These are phyloP conservation scores for Drosophila leontia DNA, from an alignment of 1,140 invertebrate genomes.

Conservation along the genomic window DNA sequence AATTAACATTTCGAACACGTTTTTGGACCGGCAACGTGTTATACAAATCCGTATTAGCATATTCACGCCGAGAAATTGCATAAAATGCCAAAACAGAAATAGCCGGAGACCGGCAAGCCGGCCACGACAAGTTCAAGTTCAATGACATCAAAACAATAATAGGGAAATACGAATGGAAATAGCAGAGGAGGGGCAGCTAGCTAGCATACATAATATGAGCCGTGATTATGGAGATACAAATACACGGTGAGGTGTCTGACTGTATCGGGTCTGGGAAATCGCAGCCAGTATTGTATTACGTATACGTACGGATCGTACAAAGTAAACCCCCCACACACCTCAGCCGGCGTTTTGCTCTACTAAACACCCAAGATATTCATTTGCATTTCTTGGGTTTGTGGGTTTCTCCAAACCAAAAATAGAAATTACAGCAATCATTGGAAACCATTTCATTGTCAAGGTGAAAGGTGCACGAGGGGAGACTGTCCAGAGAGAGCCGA, in stretches of 20 bases:
- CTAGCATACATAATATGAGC: constrained; percentile 54
- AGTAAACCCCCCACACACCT: constrained; percentile 9
- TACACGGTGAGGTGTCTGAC: constrained; percentile 24
- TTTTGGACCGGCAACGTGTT: constrained; percentile 65
- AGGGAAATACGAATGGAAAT: constrained; percentile 50
- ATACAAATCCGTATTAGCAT: constrained; percentile 77
- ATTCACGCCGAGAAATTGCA: constrained; percentile 76
- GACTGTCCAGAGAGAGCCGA: constrained; percentile 1
- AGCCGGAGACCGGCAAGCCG: constrained; percentile 6
- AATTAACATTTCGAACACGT: constrained; percentile 80
- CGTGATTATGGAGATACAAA: constrained; percentile 42
- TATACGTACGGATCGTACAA: constrained; percentile 10
- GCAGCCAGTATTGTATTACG: constrained; percentile 66
- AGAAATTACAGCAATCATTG: constrained; percentile 73
- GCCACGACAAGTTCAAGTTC: constrained; percentile 78
- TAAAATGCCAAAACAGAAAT: constrained; percentile 65
- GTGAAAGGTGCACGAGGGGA: constrained; percentile 37
- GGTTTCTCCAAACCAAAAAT: constrained; percentile 19
- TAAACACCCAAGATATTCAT: constrained; percentile 69
- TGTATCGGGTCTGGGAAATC: constrained; percentile 69
- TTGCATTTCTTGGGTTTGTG: constrained; percentile 59
- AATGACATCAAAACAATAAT: constrained; percentile 80
- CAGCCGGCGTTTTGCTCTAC: constrained; percentile 71
- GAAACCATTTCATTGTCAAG: constrained; percentile 77
- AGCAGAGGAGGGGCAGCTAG: constrained; percentile 10